A percentile compares a stretch with the other conserved stretches of the same genome.
Conservation (phyloP, 2,888 invertebrate genomes). For the Gryllus longicercus region DNA sequence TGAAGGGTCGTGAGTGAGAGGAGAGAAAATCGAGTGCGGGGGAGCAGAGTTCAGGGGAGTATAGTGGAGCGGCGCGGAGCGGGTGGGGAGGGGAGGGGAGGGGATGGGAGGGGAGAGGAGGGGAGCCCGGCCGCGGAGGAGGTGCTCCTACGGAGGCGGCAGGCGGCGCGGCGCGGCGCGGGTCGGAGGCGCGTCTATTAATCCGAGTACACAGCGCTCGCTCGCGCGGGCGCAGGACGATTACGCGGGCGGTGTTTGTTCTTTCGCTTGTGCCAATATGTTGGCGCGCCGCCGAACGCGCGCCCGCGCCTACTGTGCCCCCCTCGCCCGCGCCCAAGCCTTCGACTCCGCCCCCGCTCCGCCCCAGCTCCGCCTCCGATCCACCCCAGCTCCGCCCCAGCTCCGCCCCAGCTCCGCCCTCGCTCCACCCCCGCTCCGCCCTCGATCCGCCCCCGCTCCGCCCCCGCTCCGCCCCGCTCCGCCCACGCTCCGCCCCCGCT, state of each 20-base stretch:
- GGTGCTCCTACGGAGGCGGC: background rate
- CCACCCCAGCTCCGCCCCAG: background rate
- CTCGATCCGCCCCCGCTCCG: too few species aligned
- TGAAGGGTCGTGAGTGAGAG: background rate
- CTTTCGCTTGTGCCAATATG: constrained; percentile 9
- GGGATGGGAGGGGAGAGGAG: background rate
- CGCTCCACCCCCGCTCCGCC: too few species aligned
- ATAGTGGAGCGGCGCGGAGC: background rate
- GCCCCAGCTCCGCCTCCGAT: background rate
- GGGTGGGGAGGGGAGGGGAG: background rate
- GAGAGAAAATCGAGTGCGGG: background rate
- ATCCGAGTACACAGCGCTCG: background rate
- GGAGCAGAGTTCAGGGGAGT: background rate
- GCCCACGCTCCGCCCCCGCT: too few species aligned
- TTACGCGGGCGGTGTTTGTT: background rate
- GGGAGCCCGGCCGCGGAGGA: too few species aligned
- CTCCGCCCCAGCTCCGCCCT: too few species aligned
- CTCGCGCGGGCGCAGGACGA: too few species aligned
- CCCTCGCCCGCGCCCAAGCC: background rate
- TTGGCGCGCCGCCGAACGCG: background rate
- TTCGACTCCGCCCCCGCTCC: background rate
- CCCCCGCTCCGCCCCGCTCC: too few species aligned
- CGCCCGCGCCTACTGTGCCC: background rate
- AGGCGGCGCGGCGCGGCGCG: too few species aligned
- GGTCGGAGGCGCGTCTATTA: background rate